phyloP scores from a whole-genome alignment of 2,888 invertebrate species.

The Pycnomerus fuliginosus region DNA sequence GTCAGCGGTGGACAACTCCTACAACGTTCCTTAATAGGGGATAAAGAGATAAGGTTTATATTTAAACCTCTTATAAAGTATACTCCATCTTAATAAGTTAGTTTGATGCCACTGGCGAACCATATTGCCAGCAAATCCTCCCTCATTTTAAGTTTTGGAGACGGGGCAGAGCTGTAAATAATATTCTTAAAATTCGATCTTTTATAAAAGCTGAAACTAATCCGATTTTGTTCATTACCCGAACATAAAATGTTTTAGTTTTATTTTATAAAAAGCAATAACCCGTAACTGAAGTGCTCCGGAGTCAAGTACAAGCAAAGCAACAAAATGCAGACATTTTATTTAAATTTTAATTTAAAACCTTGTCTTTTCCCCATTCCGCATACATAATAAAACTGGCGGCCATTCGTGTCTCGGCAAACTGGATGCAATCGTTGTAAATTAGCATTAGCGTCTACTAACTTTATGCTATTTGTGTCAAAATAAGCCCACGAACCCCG shows the following conservation, averaged over 20 bases:
- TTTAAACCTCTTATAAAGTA: slow-evolving; percentile 26
- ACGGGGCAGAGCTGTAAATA: no score
- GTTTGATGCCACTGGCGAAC: slow-evolving; percentile 6
- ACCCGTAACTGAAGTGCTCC: slow-evolving; percentile 28
- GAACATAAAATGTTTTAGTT: slow-evolving; percentile 24
- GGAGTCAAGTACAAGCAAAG: slow-evolving; percentile 35
- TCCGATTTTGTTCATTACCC: slow-evolving; percentile 34
- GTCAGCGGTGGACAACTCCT: slow-evolving; percentile 46
- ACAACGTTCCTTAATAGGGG: slow-evolving; percentile 35
- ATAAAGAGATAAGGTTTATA: slow-evolving; percentile 35
- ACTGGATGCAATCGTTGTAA: slow-evolving; percentile 52
- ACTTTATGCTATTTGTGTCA: slow-evolving; percentile 52
- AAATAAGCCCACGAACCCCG: slow-evolving; percentile 47
- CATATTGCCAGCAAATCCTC: slow-evolving; percentile 7
- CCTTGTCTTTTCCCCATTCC: slow-evolving; percentile 46
- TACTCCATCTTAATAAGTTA: slow-evolving; percentile 3
- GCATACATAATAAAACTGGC: slow-evolving; percentile 47
- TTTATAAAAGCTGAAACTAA: no score
- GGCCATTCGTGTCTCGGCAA: slow-evolving; percentile 44
- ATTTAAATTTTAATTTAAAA: slow-evolving; percentile 52
- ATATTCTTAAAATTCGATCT: no score
- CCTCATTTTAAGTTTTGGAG: no score
- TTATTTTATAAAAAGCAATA: slow-evolving; percentile 34
- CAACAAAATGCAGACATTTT: slow-evolving; percentile 50
- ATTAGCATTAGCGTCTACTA: slow-evolving; percentile 52